Conservation (phyloP, 1,140 invertebrate species). For the Rhyacophila brunnea region DNA sequence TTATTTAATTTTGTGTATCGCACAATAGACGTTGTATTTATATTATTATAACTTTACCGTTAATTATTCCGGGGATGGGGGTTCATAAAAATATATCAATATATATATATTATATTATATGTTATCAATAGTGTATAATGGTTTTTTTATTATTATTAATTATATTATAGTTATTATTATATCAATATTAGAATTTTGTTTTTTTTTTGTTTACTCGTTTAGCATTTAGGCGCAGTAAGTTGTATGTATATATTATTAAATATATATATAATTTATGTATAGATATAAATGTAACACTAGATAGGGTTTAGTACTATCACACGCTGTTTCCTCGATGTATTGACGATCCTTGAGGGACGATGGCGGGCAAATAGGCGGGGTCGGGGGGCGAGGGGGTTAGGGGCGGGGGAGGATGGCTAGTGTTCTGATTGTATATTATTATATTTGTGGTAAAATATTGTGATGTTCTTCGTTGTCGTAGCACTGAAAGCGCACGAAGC, state of each 20-base stretch:
- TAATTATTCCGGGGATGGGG: neutral
- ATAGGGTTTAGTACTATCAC: constrained; percentile 45
- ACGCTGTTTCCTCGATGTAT: constrained; percentile 53
- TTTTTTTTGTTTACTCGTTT: constrained; percentile 21
- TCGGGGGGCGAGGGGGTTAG: constrained; percentile 44
- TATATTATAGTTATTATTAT: constrained; percentile 29
- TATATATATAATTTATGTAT: neutral
- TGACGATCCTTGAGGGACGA: constrained; percentile 22
- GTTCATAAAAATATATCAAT: constrained; percentile 37
- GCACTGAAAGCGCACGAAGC: constrained; percentile 29
- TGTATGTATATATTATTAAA: constrained; percentile 1
- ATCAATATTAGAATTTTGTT: constrained; percentile 35
- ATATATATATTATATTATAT: constrained; percentile 17
- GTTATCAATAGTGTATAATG: too few species aligned
- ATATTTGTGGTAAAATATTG: neutral
- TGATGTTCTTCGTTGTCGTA: constrained; percentile 7
- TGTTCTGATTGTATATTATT: neutral
- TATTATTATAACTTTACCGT: neutral
- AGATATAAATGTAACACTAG: constrained; percentile 11
- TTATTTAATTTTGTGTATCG: too few species aligned
- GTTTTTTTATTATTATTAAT: constrained; percentile 21
- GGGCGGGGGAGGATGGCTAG: constrained; percentile 43
- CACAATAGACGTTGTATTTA: constrained; percentile 18
- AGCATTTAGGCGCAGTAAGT: neutral
- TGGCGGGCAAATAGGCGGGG: constrained; percentile 32